Percentiles rank a stretch among this genome's conserved stretches.
Evolutionary conservation across 2,797 vertebrate genomes (phyloP).

Genomic region (Melanotaenia trifasciata): DNA sequence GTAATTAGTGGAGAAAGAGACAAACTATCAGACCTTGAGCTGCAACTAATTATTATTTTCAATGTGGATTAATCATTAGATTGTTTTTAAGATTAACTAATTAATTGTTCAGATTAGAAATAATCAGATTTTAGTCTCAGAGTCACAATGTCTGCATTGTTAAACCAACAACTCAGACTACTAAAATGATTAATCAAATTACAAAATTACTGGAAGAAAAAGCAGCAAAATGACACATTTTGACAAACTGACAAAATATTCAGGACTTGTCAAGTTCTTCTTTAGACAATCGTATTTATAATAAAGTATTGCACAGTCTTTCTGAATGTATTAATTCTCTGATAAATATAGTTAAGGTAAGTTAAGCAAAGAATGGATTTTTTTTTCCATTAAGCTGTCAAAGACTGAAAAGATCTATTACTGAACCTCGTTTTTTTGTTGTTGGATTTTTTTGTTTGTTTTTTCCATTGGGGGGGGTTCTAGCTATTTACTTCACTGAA

Average conservation of each 20-base stretch:
- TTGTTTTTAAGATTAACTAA: neutral
- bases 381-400: neutral
- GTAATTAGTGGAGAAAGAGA: neutral
- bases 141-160: neutral
- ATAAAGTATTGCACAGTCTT: neutral
- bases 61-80: neutral
- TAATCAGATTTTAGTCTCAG: neutral
- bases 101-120: neutral
- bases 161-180: neutral
- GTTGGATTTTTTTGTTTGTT: too few relatives aligned
- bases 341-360: neutral
- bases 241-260: too few relatives aligned
- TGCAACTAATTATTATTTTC: neutral
- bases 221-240: neutral
- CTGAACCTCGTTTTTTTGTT: neutral
- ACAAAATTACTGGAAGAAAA: neutral
- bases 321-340: neutral
- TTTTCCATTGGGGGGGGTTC: too few relatives aligned
- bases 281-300: too few relatives aligned
- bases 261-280: too few relatives aligned
- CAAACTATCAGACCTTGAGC: neutral
- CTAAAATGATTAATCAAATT: neutral
- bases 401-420: neutral
- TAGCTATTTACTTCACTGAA: neutral
- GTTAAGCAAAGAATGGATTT: neutral